Percentiles rank a stretch among this genome's conserved stretches.
phyloP scores from a whole-genome alignment of 2,113 vertebrate genomes.

The Hippocampus zosterae region DNA sequence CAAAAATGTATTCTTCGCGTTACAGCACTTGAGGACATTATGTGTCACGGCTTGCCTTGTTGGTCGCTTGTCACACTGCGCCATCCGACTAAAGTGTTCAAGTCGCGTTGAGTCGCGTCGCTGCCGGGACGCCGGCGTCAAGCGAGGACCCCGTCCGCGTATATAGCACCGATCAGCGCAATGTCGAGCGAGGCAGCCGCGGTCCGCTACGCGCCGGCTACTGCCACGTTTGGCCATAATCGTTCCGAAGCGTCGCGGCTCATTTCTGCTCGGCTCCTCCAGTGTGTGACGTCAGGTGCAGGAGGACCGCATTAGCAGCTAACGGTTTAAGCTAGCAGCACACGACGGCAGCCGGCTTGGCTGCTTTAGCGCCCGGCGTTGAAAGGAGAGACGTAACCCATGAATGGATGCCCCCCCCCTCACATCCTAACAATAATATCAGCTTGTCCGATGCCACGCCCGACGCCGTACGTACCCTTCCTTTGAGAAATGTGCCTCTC shows the following conservation, averaged over 20 bases:
- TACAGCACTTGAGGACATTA: too few relatives aligned
- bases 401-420: too few relatives aligned
- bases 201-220: not conserved
- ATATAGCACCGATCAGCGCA: not conserved
- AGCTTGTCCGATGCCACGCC: not conserved
- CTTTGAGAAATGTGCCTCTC: constrained; percentile 82
- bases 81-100: not conserved
- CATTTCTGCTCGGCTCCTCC: not conserved
- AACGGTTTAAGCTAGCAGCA: not conserved
- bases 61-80: not conserved
- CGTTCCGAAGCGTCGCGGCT: not conserved
- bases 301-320: not conserved
- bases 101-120: not conserved
- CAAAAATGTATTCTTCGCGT: too few relatives aligned
- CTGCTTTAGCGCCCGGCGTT: not conserved
- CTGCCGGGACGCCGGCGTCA: not conserved
- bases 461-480: constrained; percentile 73
- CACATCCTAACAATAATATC: not conserved
- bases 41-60: too few relatives aligned
- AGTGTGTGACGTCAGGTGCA: not conserved
- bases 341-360: not conserved
- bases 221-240: not conserved
- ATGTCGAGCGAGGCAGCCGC: not conserved
- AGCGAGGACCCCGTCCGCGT: not conserved
- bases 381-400: not conserved